Base-by-base conservation (phyloP, 2,113 vertebrate species). In the Pleuronectes platessa region DNA sequence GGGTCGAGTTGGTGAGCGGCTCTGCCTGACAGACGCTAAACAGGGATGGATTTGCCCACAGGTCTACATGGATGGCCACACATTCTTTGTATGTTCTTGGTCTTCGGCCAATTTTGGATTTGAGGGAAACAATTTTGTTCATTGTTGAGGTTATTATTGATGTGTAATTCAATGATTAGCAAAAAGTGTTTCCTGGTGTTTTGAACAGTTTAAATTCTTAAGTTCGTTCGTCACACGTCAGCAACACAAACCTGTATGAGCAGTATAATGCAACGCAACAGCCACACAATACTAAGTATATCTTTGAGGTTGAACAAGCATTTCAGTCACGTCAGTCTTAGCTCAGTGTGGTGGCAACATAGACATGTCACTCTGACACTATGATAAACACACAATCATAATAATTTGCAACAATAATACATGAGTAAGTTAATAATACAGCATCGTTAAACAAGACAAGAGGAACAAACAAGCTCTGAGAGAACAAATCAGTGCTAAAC, bases 61-160 rank as follows among this genome's bases (percentile, higher is more conserved):
- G 31, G 3, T 66, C 24, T 55, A 18, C 24, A 2, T 69, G n/a
- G 42, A 18, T 31, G 47, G 4, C 59, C 63, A 61, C 62, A 14
- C 71, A 80, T 71, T 87, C 26, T 72, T 73, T 71, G 64, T 23
- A 79, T 61, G 70, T 62, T 78, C 35, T 78, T 82, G 75, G 51
- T 82, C 42, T 21, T 0, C 0, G 54, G 72, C 83, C 69, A 87
- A 59, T 67, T 71, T 77, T 71, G 61, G 60, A 61, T 88, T 56
- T 15, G 24, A 51, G 23, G 59, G 49, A 69, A 81, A 84, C 75
- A 83, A 61, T 75, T 62, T 70, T 78, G 71, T 60, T 75, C 59
- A 66, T 79, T 82, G 75, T 76, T 13, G 27, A 61, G 55, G 14
- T 72, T n/a, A 49, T 83, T 79, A 58, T 63, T 55, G 11, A 65